Evolutionary conservation across 2,113 vertebrate species (phyloP), one percentile per base, ranked within the genome.

Genomic region (Mellivora capensis): DNA sequence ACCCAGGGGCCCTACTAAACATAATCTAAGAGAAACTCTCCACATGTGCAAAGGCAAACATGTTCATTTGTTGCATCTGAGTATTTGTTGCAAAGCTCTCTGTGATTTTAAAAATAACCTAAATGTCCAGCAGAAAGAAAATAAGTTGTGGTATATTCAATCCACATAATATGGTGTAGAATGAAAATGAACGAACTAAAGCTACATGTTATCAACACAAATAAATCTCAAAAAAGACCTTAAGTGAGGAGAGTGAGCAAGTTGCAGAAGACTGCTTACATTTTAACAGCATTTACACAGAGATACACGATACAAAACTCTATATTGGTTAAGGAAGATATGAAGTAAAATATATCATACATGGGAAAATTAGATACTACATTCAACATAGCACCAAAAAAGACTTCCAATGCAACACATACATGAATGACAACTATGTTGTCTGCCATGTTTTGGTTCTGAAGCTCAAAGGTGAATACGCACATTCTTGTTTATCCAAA

Each of bases 381-480:
- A 93, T 47, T 84, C 80, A 37, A 71, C 52, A 72, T 5, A 71
- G 69, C 13, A 27, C 34, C 80, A 52, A 90, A 93, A 9, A 42
- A 67, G 72, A 39, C 87, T 77, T 91, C 44, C 79, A 74, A 0
- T 81, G 71, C 88, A 39, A 89, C 93, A 89, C 93, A 67, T 3
- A 71, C 17, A 83, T 9, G 90, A 29, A 94, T 23, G 37, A 77
- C 52, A 72, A 49, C 49, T 9, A 71, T 47, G 7, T 71, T 49
- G n/a, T 34, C 34, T 82, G 44, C 47, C 34, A 67, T 2, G 20
- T 52, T 92, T 49, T 77, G 52, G 39, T 87, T 96, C 77, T 82
- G 88, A 87, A 86, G 49, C 15, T 89, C 49, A 89, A 96, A 93
- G 76, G 44, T 47, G 52, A 96, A 95, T 37, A 87, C 8, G 79